Evolutionary conservation across 2,888 invertebrate species (phyloP), one percentile per base, ranked within the genome.

Genomic region (Caenorhabditis panamensis): DNA sequence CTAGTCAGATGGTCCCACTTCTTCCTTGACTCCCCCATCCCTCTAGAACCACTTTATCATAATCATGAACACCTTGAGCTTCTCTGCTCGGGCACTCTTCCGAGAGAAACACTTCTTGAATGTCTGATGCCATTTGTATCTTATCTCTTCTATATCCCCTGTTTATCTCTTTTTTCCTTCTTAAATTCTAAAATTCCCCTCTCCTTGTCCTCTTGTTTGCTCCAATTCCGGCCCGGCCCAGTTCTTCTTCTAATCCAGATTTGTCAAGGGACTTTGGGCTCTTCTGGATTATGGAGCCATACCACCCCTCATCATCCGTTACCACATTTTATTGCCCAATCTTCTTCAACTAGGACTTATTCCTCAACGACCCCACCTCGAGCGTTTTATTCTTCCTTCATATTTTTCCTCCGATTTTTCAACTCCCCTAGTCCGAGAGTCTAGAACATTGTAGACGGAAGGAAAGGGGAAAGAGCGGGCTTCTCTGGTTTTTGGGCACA

Each of bases 201-300:
- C 41, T 37, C 24, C 51, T 22, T 22, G 41, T 62, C 22, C 44
- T 54, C 54, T 41, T 64, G 58, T 73, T 58, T 73, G 59, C 44
- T 6, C 41, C 41, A 41, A 26, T 47, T 24, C 8, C n/a, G n/a
- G n/a, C n/a, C n/a, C n/a, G n/a, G n/a, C n/a, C n/a, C n/a, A n/a
- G n/a, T 49, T 24, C 64, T 73, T 66, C 64, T 66, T 66, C 49
- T 73, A 64, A 73, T 73, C 73, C 73, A 59, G 64, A 63, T 64
- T 72, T 72, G 37, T 51, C 63, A 13, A 51, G 22, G 58, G 73
- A 64, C 41, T 59, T 64, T 49, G 49, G 64, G 41, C 49, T 44
- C 62, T 63, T 62, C 31, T 59, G 59, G 73, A 64, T 73, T 73
- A 66, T 66, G 58, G 49, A 58, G 37, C 36, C 49, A 49, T 36